Conservation (phyloP, 92 coral and sea anemone genomes). For the Zoanthus sansibaricus region DNA sequence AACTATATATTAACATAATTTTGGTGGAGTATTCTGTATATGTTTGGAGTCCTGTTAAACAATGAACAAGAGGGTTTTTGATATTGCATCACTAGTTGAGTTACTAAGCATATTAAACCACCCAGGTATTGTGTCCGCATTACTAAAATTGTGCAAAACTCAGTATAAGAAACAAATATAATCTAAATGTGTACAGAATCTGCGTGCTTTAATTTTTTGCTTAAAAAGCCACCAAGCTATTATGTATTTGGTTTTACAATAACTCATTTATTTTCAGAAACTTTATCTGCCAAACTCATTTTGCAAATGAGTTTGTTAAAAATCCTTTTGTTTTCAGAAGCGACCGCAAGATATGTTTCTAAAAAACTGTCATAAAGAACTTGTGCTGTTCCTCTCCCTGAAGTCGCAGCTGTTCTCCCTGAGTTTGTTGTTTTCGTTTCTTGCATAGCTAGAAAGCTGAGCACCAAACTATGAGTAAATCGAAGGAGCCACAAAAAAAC, state of each 20-base stretch:
- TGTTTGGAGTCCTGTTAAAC: not conserved
- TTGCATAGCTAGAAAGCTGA: not conserved
- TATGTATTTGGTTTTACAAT: not conserved
- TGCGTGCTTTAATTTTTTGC: not conserved
- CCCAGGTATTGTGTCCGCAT: slow-evolving; percentile 8
- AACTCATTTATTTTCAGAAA: not conserved
- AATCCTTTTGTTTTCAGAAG: not conserved
- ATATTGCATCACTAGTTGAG: not conserved
- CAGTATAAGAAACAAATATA: not conserved
- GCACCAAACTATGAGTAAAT: not conserved
- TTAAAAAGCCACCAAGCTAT: not conserved
- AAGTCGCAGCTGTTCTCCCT: not conserved
- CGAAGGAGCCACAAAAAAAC: not conserved
- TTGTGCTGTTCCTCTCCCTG: not conserved
- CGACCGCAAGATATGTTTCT: not conserved
- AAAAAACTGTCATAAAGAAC: not conserved
- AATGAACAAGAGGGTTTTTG: slow-evolving; percentile 1
- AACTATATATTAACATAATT: not conserved
- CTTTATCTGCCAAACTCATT: not conserved
- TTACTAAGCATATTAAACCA: not conserved
- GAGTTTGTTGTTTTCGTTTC: not conserved
- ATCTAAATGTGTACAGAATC: not conserved
- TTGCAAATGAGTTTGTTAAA: not conserved
- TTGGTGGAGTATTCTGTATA: not conserved
- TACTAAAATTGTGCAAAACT: not conserved